Evolutionary conservation across 1,140 invertebrate species (phyloP).

Genomic region (Archegozetes longisetosus): DNA sequence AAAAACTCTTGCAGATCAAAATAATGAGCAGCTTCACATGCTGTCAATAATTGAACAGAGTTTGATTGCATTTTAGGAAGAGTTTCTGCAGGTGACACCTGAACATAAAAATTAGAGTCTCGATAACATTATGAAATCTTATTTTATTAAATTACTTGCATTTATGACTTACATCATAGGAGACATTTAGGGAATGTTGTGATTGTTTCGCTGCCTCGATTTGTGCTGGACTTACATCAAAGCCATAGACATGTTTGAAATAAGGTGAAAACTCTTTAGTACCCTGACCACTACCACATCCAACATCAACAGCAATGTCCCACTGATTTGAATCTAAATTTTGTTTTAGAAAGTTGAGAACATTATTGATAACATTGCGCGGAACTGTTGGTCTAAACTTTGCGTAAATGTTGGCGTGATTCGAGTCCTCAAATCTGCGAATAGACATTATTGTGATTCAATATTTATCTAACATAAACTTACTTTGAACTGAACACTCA

Average conservation of each 20-base stretch:
- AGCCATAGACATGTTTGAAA: slow-evolving; percentile 30
- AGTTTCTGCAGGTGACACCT: background rate
- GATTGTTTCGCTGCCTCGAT: slow-evolving; percentile 25
- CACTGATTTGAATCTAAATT: background rate
- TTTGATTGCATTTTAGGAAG: background rate
- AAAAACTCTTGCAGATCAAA: slow-evolving; percentile 25
- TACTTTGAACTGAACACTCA: no score
- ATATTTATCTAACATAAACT: no score
- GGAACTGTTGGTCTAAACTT: background rate
- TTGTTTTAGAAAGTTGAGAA: background rate
- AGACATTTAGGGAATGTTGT: background rate
- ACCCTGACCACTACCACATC: slow-evolving; percentile 36
- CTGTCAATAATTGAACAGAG: slow-evolving; percentile 26
- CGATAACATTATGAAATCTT: background rate
- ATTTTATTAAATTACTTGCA: background rate
- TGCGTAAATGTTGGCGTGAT: background rate
- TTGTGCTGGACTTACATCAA: slow-evolving; percentile 29
- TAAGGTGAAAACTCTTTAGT: slow-evolving; percentile 28
- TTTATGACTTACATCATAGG: background rate
- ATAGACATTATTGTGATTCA: background rate
- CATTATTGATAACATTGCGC: background rate
- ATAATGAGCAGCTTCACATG: slow-evolving; percentile 27
- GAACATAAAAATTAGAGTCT: background rate
- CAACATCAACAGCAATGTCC: slow-evolving; percentile 29
- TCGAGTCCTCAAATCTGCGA: background rate